Evolutionary conservation across 2,888 invertebrate genomes (phyloP), one percentile per base, ranked within the genome.

Genomic region (Timema cristinae): DNA sequence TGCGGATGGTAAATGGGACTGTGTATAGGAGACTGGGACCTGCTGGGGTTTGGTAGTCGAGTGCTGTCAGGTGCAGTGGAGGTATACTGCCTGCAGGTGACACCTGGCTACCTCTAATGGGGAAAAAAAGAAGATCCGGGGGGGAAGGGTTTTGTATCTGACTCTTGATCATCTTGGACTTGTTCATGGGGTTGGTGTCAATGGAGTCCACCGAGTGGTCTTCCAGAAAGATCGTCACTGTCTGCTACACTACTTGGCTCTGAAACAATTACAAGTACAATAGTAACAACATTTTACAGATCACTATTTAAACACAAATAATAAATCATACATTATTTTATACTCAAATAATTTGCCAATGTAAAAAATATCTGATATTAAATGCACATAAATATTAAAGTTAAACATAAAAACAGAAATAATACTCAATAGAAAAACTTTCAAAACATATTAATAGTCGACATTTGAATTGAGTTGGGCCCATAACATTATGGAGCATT

Each of bases 111-210:
- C 63, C 63, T n/a, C 68, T n/a, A 1, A 61, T 86, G 6, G 91
- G 91, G 81, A 94, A 94, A 0, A 94, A 89, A 74, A 94, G 84
- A 10, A 94, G 84, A 80, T 94, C 94, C 0, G 94, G 94, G 47
- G 93, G 92, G 80, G 92, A 73, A n/a, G 67, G 52, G 4, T n/a
- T 49, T 32, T 32, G 16, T 56, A 50, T 67, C 71, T 6, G 15
- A 16, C 13, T 71, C 67, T 6, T 50, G 32, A 15, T 51, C 68
- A 2, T 67, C 67, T 10, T 67, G 61, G 67, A 59, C 61, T 16
- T 61, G 71, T 61, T 61, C 54, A 50, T 67, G 67, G 16, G 71
- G 68, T 7, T 48, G 7, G 67, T 32, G 15, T 71, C 67, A 51
- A 68, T 13, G n/a, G 71, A 71, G 47, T 71, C 71, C 15, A 71